Conservation (phyloP, 2,888 invertebrate genomes). For the Hofmannophila pseudospretella region DNA sequence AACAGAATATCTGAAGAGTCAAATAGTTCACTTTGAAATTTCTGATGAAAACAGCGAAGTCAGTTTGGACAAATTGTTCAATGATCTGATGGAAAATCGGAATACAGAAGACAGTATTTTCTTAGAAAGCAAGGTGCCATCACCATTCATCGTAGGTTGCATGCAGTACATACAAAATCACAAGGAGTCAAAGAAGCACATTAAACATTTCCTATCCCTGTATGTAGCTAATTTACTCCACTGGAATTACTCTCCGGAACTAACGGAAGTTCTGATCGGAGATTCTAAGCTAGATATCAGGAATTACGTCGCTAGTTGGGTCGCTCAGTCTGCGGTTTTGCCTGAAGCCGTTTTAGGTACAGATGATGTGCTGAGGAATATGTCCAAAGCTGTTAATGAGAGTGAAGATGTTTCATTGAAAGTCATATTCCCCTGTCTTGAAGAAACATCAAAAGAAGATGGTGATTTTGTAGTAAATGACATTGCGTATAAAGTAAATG, state of each 20-base stretch:
- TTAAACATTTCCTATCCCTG: constrained; percentile 58
- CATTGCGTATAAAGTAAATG: constrained; percentile 37
- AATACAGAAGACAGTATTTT: constrained; percentile 48
- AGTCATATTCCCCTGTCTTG: constrained; percentile 47
- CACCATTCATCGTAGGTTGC: constrained; percentile 62
- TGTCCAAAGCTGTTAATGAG: constrained; percentile 61
- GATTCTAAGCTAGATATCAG: constrained; percentile 63
- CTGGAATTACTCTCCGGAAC: constrained; percentile 72
- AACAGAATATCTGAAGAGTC: constrained; percentile 47
- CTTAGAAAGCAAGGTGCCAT: constrained; percentile 58
- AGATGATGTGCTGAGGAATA: constrained; percentile 43
- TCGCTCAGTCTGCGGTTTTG: constrained; percentile 38
- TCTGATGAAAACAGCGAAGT: constrained; percentile 45
- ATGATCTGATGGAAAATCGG: constrained; percentile 55
- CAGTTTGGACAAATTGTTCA: constrained; percentile 51
- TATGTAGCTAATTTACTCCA: constrained; percentile 78
- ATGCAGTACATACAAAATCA: constrained; percentile 51
- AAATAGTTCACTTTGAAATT: constrained; percentile 55
- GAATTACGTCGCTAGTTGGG: constrained; percentile 75
- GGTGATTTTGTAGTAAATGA: constrained; percentile 35
- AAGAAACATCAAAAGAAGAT: constrained; percentile 31
- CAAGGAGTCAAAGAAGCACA: constrained; percentile 49
- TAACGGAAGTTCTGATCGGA: constrained; percentile 68
- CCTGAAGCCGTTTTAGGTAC: constrained; percentile 44
- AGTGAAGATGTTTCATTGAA: constrained; percentile 39